Evolutionary conservation across 2,113 vertebrate species (phyloP).

Genomic region (Microcebus murinus): DNA sequence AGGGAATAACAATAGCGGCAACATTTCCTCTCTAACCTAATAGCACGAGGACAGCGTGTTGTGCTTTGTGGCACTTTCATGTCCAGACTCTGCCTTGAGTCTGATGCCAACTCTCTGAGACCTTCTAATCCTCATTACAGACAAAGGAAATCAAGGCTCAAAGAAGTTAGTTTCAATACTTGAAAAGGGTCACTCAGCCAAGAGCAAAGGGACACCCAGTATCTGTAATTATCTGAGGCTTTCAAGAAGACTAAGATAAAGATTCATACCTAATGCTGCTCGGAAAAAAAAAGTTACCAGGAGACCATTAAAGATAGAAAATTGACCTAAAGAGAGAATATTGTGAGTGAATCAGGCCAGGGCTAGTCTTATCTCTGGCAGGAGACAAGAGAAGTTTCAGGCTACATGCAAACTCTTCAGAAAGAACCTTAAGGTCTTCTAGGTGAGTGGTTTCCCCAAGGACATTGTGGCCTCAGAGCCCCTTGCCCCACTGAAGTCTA

Average conservation of each 20-base stretch:
- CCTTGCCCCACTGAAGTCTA: neutral
- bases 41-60: fast-evolving
- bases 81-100: neutral
- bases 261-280: neutral
- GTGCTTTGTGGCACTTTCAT: neutral
- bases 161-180: neutral
- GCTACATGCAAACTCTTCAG: neutral
- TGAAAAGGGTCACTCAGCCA: neutral
- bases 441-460: neutral
- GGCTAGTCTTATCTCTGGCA: neutral
- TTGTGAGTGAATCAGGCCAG: neutral
- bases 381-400: neutral
- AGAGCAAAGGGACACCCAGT: neutral
- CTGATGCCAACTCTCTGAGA: neutral
- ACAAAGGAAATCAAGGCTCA: neutral
- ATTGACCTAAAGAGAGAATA: neutral
- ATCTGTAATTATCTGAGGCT: neutral
- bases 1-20: neutral
- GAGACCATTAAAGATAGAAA: neutral
- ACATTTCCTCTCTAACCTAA: neutral
- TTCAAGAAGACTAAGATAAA: neutral
- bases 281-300: neutral
- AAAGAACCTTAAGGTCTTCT: neutral
- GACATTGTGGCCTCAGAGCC: neutral
- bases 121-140: neutral